phyloP scores from a whole-genome alignment of 1,140 invertebrate species.

The Sinella curviseta region DNA sequence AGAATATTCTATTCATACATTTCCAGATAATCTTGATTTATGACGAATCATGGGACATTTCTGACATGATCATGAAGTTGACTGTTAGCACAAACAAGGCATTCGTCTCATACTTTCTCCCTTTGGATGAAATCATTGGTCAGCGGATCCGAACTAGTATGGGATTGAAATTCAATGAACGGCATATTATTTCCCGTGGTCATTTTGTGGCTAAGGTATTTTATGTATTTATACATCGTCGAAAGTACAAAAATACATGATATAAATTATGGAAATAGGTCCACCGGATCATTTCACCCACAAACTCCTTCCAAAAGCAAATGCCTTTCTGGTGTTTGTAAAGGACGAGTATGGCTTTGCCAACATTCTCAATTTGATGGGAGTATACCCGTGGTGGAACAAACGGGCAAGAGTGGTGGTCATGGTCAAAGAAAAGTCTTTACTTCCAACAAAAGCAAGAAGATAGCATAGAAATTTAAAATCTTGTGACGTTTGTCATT shows the following conservation, averaged over 20 bases:
- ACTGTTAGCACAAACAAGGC: slow-evolving; percentile 30
- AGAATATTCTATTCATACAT: slow-evolving; percentile 46
- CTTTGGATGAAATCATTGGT: slow-evolving; percentile 35
- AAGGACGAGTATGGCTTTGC: slow-evolving; percentile 45
- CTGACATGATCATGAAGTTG: slow-evolving; percentile 36
- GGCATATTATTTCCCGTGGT: too few species aligned
- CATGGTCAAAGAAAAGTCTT: slow-evolving; percentile 42
- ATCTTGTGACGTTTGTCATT: background rate
- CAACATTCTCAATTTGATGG: slow-evolving; percentile 39
- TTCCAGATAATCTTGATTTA: too few species aligned
- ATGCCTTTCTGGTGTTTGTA: slow-evolving; percentile 42
- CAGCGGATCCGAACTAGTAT: too few species aligned
- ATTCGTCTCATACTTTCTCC: slow-evolving; percentile 45
- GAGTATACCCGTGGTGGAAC: slow-evolving; percentile 46
- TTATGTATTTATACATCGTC: too few species aligned
- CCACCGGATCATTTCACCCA: slow-evolving; percentile 43
- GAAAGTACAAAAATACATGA: too few species aligned
- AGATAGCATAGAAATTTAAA: too few species aligned
- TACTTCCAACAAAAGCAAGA: slow-evolving; percentile 43
- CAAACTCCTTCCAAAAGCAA: slow-evolving; percentile 43
- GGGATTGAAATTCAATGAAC: too few species aligned
- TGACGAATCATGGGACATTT: too few species aligned
- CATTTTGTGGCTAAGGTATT: too few species aligned
- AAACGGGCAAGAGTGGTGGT: slow-evolving; percentile 37
- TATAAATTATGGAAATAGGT: too few species aligned